phyloP scores from a whole-genome alignment of 2,797 vertebrate genomes.

The Malurus splendens region DNA sequence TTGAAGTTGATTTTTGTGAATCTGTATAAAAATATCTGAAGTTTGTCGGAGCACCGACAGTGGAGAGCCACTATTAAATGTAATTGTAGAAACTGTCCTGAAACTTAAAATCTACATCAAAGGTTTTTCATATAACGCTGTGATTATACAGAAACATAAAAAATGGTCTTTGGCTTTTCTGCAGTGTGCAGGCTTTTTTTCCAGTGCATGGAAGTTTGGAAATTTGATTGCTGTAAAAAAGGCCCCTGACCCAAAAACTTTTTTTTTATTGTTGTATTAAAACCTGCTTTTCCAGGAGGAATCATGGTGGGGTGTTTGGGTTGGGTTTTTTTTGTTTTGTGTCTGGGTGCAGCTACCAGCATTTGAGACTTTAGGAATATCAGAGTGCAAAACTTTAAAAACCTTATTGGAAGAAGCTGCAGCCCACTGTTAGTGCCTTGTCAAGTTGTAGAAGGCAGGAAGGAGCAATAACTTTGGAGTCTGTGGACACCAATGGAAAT shows the following conservation, averaged over 20 bases:
- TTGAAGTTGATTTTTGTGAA: not conserved
- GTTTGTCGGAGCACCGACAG: not conserved
- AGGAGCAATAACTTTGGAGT: not conserved
- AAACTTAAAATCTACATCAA: not conserved
- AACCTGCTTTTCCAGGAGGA: not conserved
- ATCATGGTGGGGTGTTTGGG: not conserved
- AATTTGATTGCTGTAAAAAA: not conserved
- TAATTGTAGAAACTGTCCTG: not conserved
- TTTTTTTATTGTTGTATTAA: not conserved
- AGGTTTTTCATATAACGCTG: not conserved
- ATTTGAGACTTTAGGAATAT: not conserved
- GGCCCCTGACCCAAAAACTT: accelerated
- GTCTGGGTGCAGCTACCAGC: not conserved
- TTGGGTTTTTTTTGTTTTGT: too few relatives aligned
- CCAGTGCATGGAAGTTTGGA: not conserved
- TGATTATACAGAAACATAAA: not conserved
- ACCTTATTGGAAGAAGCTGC: not conserved
- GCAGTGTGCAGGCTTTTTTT: too few relatives aligned
- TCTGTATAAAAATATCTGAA: not conserved
- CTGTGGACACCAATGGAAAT: not conserved
- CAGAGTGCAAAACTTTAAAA: not conserved
- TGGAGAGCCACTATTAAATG: not conserved
- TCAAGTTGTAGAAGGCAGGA: not conserved
- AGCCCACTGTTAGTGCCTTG: accelerated
- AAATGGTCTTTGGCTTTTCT: not conserved